Percentiles rank a stretch among this genome's conserved stretches.
phyloP scores from a whole-genome alignment of 2,888 invertebrate genomes.

The Notodromas monacha region DNA sequence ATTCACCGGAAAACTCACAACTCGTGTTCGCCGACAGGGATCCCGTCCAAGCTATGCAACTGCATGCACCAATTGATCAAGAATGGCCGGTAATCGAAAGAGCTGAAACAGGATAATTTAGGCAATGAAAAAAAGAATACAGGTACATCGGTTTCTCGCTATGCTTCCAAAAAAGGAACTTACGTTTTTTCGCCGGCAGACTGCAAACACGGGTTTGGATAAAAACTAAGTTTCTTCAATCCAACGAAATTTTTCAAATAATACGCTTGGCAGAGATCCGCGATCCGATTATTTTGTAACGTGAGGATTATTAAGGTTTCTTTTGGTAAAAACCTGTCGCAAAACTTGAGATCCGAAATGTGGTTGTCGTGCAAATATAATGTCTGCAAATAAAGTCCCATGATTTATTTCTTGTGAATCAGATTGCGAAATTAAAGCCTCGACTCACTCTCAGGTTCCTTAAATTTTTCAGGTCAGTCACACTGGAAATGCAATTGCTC shows the following conservation, averaged over 20 bases:
- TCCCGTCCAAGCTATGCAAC: constrained; percentile 55
- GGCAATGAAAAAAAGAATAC: too few relatives aligned
- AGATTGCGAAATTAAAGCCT: background rate
- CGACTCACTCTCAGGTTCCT: constrained; percentile 38
- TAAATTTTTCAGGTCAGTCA: constrained; percentile 51
- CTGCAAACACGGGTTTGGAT: constrained; percentile 54
- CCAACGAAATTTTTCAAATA: constrained; percentile 38
- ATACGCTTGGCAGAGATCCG: constrained; percentile 52
- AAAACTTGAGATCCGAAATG: constrained; percentile 41
- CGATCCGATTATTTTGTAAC: constrained; percentile 44
- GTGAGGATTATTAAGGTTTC: constrained; percentile 33
- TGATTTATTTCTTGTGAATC: background rate
- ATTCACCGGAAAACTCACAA: constrained; percentile 23
- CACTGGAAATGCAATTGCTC: constrained; percentile 49
- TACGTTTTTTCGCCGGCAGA: constrained; percentile 38
- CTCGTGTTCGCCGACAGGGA: constrained; percentile 58
- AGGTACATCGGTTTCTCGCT: background rate
- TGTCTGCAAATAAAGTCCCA: constrained; percentile 24
- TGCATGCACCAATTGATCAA: constrained; percentile 73
- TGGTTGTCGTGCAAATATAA: constrained; percentile 54
- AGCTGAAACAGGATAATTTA: too few relatives aligned
- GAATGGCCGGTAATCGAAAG: constrained; percentile 53
- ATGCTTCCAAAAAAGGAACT: constrained; percentile 5
- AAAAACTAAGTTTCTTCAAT: constrained; percentile 45
- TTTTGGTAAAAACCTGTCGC: constrained; percentile 44